Base-by-base conservation (phyloP, 2,888 invertebrate species). In the Microdon myrmicae region DNA sequence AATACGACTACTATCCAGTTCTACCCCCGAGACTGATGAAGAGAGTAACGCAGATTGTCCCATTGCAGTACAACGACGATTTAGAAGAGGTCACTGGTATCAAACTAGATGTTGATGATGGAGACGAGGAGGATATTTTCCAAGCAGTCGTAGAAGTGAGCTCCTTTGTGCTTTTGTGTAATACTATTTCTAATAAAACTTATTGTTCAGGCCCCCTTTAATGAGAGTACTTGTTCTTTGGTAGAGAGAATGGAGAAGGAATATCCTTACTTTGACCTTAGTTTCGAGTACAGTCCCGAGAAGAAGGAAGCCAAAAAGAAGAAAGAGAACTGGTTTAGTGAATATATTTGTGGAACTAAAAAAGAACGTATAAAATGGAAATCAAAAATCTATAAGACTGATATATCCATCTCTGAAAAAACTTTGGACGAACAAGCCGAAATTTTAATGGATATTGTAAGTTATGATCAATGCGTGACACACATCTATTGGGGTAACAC, bases 341-440 rank as follows among this genome's bases (percentile, higher is more conserved):
- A 69, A 2, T 80, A 73, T 29, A 48, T 75, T 0, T 74, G 73
- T 20, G 70, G 71, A 2, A 58, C 64, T 4, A 73, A 74, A 1
- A 75, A 74, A 8, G 74, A 78, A 10, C 74, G 80, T 2, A 68
- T 80, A 0, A 71, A 71, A 48, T 80, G 80, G 80, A 70, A 75
- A 9, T 73, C 79, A 1, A 78, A 78, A 68, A 70, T 77, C 6
- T 74, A 79, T 8, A 69, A 74, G 31, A 58, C 73, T 44, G 71
- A 74, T 35, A 64, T 66, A 5, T 67, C 58, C 28, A 71, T 74
- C 9, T 67, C 66, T 44, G 73, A 74, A 16, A 74, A 74, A 16
- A 69, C 74, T 0, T 53, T 80, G 1, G 79, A 78, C 17, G 79
- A 80, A 25, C 79, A 79, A 47, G 79, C 80, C 0, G 78, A 79